Evolutionary conservation across 2,797 vertebrate genomes (phyloP), one percentile per base, ranked within the genome.

Genomic region (Takifugu ocellatus): DNA sequence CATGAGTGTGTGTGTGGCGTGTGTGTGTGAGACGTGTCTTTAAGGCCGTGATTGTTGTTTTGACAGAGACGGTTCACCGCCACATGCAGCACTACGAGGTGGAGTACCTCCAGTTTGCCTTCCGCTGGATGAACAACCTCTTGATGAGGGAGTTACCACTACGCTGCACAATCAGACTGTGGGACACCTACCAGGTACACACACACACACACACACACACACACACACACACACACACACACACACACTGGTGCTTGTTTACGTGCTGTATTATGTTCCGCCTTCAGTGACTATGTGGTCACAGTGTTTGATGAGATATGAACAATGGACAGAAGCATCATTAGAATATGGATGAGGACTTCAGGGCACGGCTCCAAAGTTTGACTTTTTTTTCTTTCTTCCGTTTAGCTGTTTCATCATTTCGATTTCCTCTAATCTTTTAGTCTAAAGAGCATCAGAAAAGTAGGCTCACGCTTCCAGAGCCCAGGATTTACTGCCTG

Each of bases 61-160:
- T 59, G 50, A 51, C 78, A 98, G 96, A 95, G 58, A 93, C 87
- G 51, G 92, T 98, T 54, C 96, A 98, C 62, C 90, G 88, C 61
- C 96, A 98, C 87, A 92, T 97, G 92, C 94, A 96, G 36, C 94
- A 88, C 17, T 85, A 87, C 17, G 97, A 99, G 85, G 97, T 99
- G 0, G 97, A 99, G 73, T 99, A 99, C 81, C 91, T 99, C 66
- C 96, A 99, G 91, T 99, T 99, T 69, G 97, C 96, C 80, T 99
- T 99, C 58, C 95, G 96, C 49, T 99, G 97, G 97, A 99, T 99
- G 97, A 99, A 99, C 90, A 99, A 99, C 82, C 92, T 99, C 68
- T 93, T 99, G n/a, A 99, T 99, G 97, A 92, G 97, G 73, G 97
- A 99, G 80, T 92, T 99, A 56, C 97, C 97, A 3, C 92, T 99